Evolutionary conservation across 2,888 invertebrate species (phyloP).

Genomic region (Microdon myrmicae): DNA sequence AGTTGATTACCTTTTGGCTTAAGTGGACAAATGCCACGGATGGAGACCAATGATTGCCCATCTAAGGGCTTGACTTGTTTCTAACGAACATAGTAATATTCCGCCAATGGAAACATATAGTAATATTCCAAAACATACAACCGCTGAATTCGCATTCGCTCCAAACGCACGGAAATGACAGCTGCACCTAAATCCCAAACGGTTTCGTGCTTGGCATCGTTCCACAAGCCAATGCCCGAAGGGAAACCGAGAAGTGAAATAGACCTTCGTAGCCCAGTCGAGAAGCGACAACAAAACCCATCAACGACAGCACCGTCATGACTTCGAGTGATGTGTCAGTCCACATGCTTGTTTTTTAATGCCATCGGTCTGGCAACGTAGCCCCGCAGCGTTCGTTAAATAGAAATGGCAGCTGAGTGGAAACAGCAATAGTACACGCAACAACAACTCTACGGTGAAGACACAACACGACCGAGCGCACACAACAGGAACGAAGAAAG

Average conservation of each 20-base stretch:
- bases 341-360: slow-evolving; percentile 21
- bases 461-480: slow-evolving; percentile 20
- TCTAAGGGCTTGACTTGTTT: too few species aligned
- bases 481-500: slow-evolving; percentile 14
- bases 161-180: too few species aligned
- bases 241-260: slow-evolving; percentile 42
- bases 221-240: neutral
- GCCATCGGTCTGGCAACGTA: slow-evolving; percentile 25
- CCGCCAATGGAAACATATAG: too few species aligned
- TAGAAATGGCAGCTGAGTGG: slow-evolving; percentile 19
- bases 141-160: too few species aligned
- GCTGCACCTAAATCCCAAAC: too few species aligned
- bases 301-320: too few species aligned
- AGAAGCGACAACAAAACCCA: slow-evolving; percentile 22
- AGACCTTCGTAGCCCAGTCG: slow-evolving; percentile 30
- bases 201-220: too few species aligned
- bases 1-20: too few species aligned
- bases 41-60: too few species aligned
- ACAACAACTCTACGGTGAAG: neutral
- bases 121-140: too few species aligned
- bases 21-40: too few species aligned
- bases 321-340: neutral
- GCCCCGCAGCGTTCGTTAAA: slow-evolving; percentile 27
- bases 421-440: slow-evolving; percentile 1
- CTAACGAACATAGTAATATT: too few species aligned